Evolutionary conservation across 2,113 vertebrate genomes (phyloP), one percentile per base, ranked within the genome.

Genomic region (Dicentrarchus labrax): DNA sequence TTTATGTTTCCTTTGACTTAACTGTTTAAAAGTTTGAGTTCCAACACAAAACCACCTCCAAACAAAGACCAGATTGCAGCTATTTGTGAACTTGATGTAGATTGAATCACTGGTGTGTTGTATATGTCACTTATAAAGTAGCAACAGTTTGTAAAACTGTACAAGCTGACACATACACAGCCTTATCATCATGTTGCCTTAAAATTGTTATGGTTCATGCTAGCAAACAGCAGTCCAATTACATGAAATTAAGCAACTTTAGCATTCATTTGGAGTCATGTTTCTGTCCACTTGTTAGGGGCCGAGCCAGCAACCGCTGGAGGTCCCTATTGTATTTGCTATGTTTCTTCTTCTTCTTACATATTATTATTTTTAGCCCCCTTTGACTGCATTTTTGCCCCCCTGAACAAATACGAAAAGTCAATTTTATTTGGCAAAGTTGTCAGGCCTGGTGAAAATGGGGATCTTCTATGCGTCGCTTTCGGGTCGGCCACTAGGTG

Each of bases 1-100:
- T 77, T 76, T 45, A 41, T 69, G 61, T 75, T 76, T 67, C 30
- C 19, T 69, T 76, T 51, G 41, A 54, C 39, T 79, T 53, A 15
- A 47, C 45, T 22, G n/a, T 12, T 24, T 10, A 17, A 76, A 68
- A 50, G n/a, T 45, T 60, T 66, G 1, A 1, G 41, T 62, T 13
- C 8, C 4, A 39, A 30, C 22, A 43, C 6, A 15, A 45, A 76
- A 24, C 6, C 24, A n/a, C 7, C 36, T 30, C 39, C 2, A 39
- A 77, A 10, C 2, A 12, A 67, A 69, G 4, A 57, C 22, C 9
- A 22, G 7, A 43, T 17, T 15, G 21, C 62, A 77, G 65, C 16
- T 12, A 5, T 19, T 19, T 15, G 0, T n/a, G 9, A 51, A 39
- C 13, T 15, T 3, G n/a, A 8, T 47, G 11, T 6, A 50, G n/a